A percentile compares a stretch with the other conserved stretches of the same genome.
These are phyloP conservation scores for Ericerus pela DNA, from an alignment of 1,140 invertebrate genomes.

Conservation along the genomic window DNA sequence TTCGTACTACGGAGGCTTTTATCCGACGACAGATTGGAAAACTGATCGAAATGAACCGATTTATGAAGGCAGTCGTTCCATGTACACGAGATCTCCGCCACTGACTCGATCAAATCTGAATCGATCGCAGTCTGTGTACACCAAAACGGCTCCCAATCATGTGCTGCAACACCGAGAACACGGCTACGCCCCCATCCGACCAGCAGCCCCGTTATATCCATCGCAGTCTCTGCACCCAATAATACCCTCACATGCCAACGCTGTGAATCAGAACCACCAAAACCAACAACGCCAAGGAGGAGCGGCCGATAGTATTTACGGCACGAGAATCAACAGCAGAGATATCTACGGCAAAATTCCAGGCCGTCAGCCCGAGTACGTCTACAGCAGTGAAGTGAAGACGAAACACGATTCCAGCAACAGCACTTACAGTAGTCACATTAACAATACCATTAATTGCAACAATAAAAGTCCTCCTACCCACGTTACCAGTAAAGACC, in stretches of 20 bases:
- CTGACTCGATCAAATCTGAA: constrained; percentile 64
- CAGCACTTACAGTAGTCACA: background rate
- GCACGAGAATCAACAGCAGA: constrained; percentile 2
- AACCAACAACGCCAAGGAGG: constrained; percentile 25
- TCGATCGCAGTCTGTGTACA: constrained; percentile 72
- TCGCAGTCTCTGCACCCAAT: constrained; percentile 38
- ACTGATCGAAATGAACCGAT: constrained; percentile 54
- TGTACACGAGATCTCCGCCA: constrained; percentile 68
- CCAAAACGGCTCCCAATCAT: constrained; percentile 46
- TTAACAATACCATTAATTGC: background rate
- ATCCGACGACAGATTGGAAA: constrained; percentile 38
- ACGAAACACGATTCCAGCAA: background rate
- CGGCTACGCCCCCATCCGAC: no score
- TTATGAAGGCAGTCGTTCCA: constrained; percentile 68
- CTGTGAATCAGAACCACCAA: constrained; percentile 24
- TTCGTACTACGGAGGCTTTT: constrained; percentile 26
- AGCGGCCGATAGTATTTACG: constrained; percentile 17
- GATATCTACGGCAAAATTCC: constrained; percentile 8
- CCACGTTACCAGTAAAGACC: background rate
- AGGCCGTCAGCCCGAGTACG: background rate
- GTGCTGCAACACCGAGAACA: constrained; percentile 38
- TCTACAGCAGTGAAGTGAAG: background rate
- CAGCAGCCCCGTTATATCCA: constrained; percentile 46
- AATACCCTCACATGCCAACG: constrained; percentile 18
- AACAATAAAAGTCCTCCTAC: background rate